A percentile compares a stretch with the other conserved stretches of the same genome.
phyloP scores from a whole-genome alignment of 2,797 vertebrate species.

The Hozukius guyotensis region DNA sequence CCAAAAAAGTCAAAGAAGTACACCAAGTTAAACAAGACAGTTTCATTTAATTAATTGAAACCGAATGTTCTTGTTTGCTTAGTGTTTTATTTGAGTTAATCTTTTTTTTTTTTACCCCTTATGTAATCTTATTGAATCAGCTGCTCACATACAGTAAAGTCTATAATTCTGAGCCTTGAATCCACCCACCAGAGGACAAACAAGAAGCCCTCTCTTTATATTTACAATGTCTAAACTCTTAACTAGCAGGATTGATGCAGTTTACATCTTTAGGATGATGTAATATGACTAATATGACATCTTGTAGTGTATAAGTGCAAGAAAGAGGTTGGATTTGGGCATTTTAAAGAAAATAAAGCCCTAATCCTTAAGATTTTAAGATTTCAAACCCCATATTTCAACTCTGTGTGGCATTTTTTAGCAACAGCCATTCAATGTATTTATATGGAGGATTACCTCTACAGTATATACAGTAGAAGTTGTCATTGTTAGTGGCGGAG shows the following conservation, averaged over 20 bases:
- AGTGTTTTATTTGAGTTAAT: background rate
- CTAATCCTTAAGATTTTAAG: slow-evolving; percentile 19
- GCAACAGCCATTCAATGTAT: background rate
- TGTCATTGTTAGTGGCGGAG: background rate
- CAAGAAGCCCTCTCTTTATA: background rate
- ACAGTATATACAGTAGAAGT: background rate
- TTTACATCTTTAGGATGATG: background rate
- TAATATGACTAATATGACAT: background rate
- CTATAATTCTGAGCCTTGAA: no score
- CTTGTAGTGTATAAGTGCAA: background rate
- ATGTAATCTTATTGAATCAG: background rate
- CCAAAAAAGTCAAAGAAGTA: background rate
- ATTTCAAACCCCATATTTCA: background rate
- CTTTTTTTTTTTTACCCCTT: background rate
- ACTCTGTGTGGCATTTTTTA: background rate
- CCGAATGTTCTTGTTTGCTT: background rate
- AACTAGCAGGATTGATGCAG: background rate
- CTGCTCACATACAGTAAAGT: no score
- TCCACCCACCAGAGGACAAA: background rate
- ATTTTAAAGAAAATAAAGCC: background rate
- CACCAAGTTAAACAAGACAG: background rate
- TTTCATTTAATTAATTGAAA: background rate
- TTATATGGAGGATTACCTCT: background rate
- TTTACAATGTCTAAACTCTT: background rate
- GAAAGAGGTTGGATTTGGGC: background rate